These are phyloP conservation scores for Steinernema scapterisci DNA, from an alignment of 2,888 invertebrate genomes.

Conservation along the genomic window DNA sequence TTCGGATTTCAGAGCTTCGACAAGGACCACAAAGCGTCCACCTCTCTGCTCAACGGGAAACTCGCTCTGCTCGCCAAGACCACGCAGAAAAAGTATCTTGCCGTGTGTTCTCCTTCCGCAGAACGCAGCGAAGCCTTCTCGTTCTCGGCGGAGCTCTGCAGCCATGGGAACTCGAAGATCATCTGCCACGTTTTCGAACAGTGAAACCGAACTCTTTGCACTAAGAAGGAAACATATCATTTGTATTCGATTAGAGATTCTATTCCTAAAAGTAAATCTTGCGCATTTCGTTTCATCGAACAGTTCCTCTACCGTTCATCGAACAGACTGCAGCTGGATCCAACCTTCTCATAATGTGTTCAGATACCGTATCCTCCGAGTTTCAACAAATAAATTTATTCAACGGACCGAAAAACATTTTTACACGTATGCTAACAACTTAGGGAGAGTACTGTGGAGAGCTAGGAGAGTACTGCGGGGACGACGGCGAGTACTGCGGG, in stretches of 20 bases:
- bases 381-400: too few relatives aligned
- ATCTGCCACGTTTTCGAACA: slow-evolving; percentile 12
- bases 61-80: background rate
- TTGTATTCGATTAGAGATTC: background rate
- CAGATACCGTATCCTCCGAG: too few relatives aligned
- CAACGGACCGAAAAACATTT: too few relatives aligned
- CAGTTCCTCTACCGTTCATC: too few relatives aligned
- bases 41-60: background rate
- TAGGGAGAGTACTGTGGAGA: background rate
- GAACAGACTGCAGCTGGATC: too few relatives aligned
- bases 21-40: background rate
- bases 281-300: background rate
- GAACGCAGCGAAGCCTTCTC: slow-evolving; percentile 7
- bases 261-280: background rate
- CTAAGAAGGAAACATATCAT: background rate
- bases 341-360: too few relatives aligned
- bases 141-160: background rate
- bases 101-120: background rate
- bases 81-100: background rate
- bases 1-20: background rate
- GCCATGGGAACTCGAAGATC: background rate
- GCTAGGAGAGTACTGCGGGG: slow-evolving; percentile 71
- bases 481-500: slow-evolving; percentile 69
- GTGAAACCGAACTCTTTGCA: background rate
- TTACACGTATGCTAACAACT: too few relatives aligned